A percentile compares a stretch with the other conserved stretches of the same genome.
phyloP scores from a whole-genome alignment of 2,113 vertebrate species.

The Tauraco erythrolophus region DNA sequence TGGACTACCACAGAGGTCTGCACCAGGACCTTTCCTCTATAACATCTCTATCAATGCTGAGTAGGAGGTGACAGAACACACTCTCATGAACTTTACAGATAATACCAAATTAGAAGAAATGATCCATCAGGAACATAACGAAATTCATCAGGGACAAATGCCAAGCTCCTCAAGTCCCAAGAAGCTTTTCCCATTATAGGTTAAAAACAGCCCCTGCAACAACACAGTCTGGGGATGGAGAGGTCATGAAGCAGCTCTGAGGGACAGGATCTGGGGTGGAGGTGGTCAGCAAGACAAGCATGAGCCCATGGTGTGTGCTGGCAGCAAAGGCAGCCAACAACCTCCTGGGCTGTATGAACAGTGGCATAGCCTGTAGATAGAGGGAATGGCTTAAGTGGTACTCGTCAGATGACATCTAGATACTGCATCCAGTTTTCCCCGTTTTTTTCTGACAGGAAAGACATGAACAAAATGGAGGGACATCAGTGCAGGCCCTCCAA shows the following conservation, averaged over 20 bases:
- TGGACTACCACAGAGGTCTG: not conserved
- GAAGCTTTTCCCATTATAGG: not conserved
- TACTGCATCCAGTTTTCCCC: not conserved
- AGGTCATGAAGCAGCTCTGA: not conserved
- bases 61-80: not conserved
- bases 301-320: not conserved
- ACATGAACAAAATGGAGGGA: not conserved
- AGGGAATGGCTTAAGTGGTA: not conserved
- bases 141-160: not conserved
- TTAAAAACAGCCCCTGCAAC: rapidly evolving
- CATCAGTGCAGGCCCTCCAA: rapidly evolving
- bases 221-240: not conserved
- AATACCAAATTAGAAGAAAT: not conserved
- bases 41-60: not conserved
- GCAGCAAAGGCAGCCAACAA: not conserved
- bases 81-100: not conserved
- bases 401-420: not conserved
- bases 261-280: not conserved
- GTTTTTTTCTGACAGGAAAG: not conserved
- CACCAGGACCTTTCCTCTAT: not conserved
- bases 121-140: not conserved
- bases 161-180: not conserved
- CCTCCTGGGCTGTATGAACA: not conserved
- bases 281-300: not conserved
- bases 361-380: rapidly evolving